A percentile compares a stretch with the other conserved stretches of the same genome.
Conservation (phyloP, 2,797 vertebrate species). For the Scolopax bukidnonensis region DNA sequence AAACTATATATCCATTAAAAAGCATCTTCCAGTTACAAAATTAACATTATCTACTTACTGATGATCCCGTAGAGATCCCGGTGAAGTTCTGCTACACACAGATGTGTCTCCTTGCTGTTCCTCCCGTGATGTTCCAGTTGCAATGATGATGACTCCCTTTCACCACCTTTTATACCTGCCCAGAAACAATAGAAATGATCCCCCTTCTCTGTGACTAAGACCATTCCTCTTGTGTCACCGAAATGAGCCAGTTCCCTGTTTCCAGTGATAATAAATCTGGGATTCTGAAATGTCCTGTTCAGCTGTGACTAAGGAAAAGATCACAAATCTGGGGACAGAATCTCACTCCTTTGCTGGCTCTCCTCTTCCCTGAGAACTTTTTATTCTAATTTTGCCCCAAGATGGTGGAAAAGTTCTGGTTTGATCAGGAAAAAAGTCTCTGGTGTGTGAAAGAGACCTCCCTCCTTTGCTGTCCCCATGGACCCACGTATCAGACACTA, state of each 20-base stretch:
- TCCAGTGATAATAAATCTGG: background rate
- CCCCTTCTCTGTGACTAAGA: background rate
- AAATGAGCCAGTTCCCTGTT: background rate
- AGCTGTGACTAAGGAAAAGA: background rate
- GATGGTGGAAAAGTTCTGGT: background rate
- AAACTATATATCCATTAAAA: background rate
- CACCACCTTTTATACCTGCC: constrained; percentile 56
- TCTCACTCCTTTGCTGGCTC: background rate
- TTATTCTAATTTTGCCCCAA: background rate
- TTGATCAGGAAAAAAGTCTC: background rate
- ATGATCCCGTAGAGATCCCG: background rate
- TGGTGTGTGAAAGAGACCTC: background rate
- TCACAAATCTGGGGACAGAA: background rate
- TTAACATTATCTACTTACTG: constrained; percentile 9
- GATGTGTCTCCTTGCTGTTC: background rate
- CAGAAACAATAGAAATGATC: constrained; percentile 21
- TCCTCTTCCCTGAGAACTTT: background rate
- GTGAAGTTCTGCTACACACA: background rate
- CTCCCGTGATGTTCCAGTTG: background rate
- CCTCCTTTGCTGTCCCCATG: background rate
- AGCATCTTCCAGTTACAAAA: background rate
- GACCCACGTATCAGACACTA: background rate
- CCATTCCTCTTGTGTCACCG: background rate
- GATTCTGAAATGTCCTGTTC: background rate
- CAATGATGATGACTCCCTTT: background rate